phyloP scores from a whole-genome alignment of 64 coral and sea anemone species.

The Stichodactyla mertensii region DNA sequence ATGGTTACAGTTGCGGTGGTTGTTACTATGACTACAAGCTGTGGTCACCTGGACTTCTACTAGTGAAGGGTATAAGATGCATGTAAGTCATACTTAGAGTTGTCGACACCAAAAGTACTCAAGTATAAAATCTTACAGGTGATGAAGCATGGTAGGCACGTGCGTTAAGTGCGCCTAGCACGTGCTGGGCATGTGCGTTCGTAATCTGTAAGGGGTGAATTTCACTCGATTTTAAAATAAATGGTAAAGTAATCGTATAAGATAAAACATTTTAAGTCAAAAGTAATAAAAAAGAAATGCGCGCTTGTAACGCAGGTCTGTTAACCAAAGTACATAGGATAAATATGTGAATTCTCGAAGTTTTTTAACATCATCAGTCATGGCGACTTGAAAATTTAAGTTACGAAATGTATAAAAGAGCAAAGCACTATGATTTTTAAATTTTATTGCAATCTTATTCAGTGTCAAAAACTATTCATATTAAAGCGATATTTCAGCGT shows the following conservation, averaged over 20 bases:
- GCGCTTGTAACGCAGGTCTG: too few relatives aligned
- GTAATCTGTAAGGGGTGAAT: neutral
- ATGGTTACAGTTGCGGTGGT: neutral
- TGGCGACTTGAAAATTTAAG: too few relatives aligned
- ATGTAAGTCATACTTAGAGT: neutral
- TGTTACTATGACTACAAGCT: neutral
- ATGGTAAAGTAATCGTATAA: neutral
- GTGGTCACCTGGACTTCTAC: neutral
- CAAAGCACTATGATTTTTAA: too few relatives aligned
- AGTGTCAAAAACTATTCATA: too few relatives aligned
- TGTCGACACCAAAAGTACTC: neutral
- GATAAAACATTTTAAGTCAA: neutral
- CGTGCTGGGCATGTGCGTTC: neutral
- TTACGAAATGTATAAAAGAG: too few relatives aligned
- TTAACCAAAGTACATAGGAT: too few relatives aligned
- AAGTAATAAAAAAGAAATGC: neutral
- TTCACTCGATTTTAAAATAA: neutral
- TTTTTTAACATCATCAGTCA: too few relatives aligned
- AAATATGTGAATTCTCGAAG: too few relatives aligned
- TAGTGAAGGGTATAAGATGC: neutral
- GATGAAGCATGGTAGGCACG: neutral
- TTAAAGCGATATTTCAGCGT: too few relatives aligned
- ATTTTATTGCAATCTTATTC: too few relatives aligned
- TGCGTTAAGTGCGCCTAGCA: neutral
- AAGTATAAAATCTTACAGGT: neutral